Conservation (phyloP, 2,113 vertebrate species). For the Leptosomus discolor region DNA sequence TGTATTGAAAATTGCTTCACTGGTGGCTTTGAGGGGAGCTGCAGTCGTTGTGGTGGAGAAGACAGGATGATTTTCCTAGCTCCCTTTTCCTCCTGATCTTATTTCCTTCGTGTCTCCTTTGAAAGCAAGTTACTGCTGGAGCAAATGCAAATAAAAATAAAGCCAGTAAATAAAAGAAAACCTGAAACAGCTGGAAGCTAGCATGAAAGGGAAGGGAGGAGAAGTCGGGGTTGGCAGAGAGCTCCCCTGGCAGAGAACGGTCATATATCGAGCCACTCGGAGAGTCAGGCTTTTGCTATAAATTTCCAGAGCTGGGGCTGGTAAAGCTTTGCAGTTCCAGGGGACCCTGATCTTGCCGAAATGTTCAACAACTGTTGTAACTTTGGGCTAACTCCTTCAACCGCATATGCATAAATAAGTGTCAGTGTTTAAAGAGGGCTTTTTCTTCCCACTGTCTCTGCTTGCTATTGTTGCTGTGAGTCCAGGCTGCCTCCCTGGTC, state of each 20-base stretch:
- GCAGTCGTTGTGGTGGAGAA: neutral
- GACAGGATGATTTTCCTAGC: neutral
- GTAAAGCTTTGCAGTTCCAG: neutral
- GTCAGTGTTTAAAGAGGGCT: neutral
- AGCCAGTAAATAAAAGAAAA: constrained; percentile 11
- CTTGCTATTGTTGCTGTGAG: neutral
- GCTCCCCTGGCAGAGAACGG: neutral
- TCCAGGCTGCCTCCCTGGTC: neutral
- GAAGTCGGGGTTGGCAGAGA: neutral
- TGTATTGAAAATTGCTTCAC: neutral
- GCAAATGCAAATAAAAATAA: neutral
- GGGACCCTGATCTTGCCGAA: neutral
- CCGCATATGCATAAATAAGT: neutral
- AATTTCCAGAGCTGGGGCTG: neutral
- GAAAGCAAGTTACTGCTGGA: neutral
- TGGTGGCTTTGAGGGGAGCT: neutral
- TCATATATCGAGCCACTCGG: neutral
- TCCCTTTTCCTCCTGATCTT: neutral
- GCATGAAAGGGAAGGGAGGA: constrained; percentile 4
- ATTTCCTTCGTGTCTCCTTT: neutral
- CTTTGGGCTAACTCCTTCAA: neutral
- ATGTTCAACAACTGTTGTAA: neutral
- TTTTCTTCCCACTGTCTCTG: neutral
- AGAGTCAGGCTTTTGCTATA: neutral
- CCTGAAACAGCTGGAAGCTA: constrained; percentile 6